A percentile compares a stretch with the other conserved stretches of the same genome.
phyloP scores from a whole-genome alignment of 2,888 invertebrate species.

The Meloe dianella region DNA sequence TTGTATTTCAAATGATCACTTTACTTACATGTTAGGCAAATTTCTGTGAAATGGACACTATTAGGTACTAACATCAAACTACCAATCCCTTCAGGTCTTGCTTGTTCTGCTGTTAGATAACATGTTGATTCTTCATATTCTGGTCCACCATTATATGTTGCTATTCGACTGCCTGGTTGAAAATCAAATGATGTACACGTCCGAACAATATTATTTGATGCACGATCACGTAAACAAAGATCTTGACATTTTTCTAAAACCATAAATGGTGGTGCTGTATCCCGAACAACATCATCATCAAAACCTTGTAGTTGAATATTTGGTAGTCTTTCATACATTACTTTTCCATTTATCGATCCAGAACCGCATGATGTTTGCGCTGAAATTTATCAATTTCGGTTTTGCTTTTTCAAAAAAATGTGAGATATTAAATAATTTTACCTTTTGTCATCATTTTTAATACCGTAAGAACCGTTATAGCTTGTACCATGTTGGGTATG shows the following conservation, averaged over 20 bases:
- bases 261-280: conserved; percentile 83
- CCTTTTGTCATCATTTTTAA: conserved; percentile 82
- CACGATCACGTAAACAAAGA: conserved; percentile 80
- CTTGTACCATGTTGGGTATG: conserved; percentile 77
- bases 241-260: conserved; percentile 86
- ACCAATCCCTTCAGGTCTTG: conserved; percentile 87
- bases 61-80: conserved; percentile 88
- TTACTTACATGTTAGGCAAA: conserved; percentile 84
- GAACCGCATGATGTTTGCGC: conserved; percentile 92
- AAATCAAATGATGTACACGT: conserved; percentile 90
- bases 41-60: conserved; percentile 88
- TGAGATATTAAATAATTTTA: conserved; percentile 51
- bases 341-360: conserved; percentile 76
- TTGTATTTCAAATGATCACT: conserved; percentile 11
- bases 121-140: conserved; percentile 90
- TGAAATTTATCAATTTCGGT: conserved; percentile 52
- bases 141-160: conserved; percentile 78
- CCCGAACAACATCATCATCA: conserved; percentile 86
- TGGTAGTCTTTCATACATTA: conserved; percentile 87
- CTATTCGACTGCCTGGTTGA: conserved; percentile 85
- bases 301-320: conserved; percentile 89
- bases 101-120: conserved; percentile 83
- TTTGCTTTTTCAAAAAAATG: not conserved
- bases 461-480: conserved; percentile 83
- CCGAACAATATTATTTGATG: conserved; percentile 80